Conservation (phyloP, 2,797 vertebrate species). For the Lerista edwardsae region DNA sequence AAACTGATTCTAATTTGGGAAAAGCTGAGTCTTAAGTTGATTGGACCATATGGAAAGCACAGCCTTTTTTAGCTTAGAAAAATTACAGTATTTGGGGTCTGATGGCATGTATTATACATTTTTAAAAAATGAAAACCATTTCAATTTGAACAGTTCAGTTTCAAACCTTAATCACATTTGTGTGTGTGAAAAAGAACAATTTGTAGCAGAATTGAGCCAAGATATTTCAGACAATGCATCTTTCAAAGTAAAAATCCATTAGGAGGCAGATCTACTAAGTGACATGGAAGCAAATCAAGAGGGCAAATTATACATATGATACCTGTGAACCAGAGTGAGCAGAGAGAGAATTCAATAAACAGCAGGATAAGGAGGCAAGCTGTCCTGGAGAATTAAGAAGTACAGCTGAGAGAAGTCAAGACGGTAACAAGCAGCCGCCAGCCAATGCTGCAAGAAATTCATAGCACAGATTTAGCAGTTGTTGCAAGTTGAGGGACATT, state of each 20-base stretch:
- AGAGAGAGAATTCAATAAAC: slow-evolving; percentile 19
- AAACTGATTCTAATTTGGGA: not conserved
- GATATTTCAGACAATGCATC: not conserved
- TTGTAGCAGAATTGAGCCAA: not conserved
- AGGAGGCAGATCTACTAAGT: not conserved
- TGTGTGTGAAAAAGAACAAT: not conserved
- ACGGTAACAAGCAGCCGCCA: not conserved
- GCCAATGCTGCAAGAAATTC: not conserved
- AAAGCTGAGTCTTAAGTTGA: not conserved
- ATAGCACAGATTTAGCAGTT: accelerated
- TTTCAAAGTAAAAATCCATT: not conserved
- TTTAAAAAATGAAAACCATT: not conserved
- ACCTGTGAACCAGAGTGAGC: not conserved
- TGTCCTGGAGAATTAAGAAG: slow-evolving; percentile 10
- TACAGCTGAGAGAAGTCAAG: not conserved
- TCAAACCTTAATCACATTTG: not conserved
- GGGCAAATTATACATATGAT: accelerated
- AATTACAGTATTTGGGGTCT: not conserved
- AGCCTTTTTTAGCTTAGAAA: not conserved
- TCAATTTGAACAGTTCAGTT: not conserved
- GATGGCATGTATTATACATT: not conserved
- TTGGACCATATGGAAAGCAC: not conserved
- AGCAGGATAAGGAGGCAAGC: slow-evolving; percentile 12
- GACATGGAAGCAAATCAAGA: not conserved
- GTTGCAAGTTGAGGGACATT: slow-evolving; percentile 8